A percentile compares a stretch with the other conserved stretches of the same genome.
Evolutionary conservation across 2,888 invertebrate species (phyloP).

Genomic region (Teleiodes luculella): DNA sequence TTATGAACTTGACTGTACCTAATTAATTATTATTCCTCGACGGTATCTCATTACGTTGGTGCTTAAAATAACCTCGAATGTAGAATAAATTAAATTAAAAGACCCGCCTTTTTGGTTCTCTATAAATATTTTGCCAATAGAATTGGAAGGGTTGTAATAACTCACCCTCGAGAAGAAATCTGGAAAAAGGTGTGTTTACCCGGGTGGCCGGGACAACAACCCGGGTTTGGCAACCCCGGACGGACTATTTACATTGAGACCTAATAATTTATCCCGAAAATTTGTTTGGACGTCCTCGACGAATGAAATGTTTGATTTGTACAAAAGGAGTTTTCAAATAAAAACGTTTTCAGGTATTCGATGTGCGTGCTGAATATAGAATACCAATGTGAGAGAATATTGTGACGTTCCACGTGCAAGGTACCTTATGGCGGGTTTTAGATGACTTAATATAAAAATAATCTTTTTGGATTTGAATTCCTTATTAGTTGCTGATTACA

Average conservation of each 20-base stretch:
- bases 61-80: too few relatives aligned
- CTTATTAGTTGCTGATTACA: too few relatives aligned
- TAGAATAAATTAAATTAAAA: not conserved
- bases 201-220: not conserved
- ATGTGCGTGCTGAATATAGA: too few relatives aligned
- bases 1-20: too few relatives aligned
- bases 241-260: constrained; percentile 10
- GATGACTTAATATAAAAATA: too few relatives aligned
- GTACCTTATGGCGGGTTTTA: too few relatives aligned
- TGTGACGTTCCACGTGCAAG: too few relatives aligned
- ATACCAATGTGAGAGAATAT: too few relatives aligned
- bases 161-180: not conserved
- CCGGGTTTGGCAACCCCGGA: not conserved
- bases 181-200: constrained; percentile 7
- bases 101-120: not conserved
- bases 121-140: not conserved
- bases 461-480: too few relatives aligned
- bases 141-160: not conserved
- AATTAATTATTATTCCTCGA: too few relatives aligned
- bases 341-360: too few relatives aligned
- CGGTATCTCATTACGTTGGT: too few relatives aligned
- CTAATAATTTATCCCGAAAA: constrained; percentile 10
- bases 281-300: not conserved
- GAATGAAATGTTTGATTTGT: constrained; percentile 5
- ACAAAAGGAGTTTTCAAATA: not conserved